These are phyloP conservation scores for Tauraco erythrolophus DNA, from an alignment of 2,113 vertebrate species.

Conservation along the genomic window DNA sequence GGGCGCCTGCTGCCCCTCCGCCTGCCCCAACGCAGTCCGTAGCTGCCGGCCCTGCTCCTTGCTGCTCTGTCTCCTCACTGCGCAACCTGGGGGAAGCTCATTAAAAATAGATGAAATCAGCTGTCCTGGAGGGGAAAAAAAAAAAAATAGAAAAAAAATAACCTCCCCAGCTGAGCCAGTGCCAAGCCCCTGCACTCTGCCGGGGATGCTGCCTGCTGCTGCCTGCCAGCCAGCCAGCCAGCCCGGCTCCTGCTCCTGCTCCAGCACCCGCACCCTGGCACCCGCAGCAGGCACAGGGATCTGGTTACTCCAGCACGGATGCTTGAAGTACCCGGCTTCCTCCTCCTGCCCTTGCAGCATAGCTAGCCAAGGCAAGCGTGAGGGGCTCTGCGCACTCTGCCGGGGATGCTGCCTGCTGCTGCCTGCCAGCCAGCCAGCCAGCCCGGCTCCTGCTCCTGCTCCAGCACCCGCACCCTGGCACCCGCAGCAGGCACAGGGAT, in stretches of 20 bases:
- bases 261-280: neutral
- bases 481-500: neutral
- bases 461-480: neutral
- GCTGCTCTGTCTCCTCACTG: conserved; percentile 70
- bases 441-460: conserved; percentile 29
- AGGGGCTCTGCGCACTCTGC: neutral
- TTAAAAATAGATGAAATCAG: conserved; percentile 85
- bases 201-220: conserved; percentile 39
- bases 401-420: conserved; percentile 39
- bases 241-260: conserved; percentile 29
- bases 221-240: conserved; percentile 55
- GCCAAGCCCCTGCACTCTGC: conserved; percentile 43
- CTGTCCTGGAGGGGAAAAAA: conserved; percentile 48
- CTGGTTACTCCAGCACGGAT: conserved; percentile 39
- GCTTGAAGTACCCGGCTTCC: neutral
- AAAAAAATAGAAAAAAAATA: conserved; percentile 38
- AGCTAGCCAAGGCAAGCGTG: neutral
- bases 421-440: conserved; percentile 55
- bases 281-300: neutral
- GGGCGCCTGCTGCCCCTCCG: conserved; percentile 24
- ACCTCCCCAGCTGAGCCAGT: conserved; percentile 65
- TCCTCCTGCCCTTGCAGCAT: conserved; percentile 64
- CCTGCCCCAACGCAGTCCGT: conserved; percentile 54
- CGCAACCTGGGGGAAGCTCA: conserved; percentile 80
- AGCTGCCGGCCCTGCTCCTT: conserved; percentile 58